phyloP scores from a whole-genome alignment of 2,797 vertebrate species.

The Enteromius mattozi region DNA sequence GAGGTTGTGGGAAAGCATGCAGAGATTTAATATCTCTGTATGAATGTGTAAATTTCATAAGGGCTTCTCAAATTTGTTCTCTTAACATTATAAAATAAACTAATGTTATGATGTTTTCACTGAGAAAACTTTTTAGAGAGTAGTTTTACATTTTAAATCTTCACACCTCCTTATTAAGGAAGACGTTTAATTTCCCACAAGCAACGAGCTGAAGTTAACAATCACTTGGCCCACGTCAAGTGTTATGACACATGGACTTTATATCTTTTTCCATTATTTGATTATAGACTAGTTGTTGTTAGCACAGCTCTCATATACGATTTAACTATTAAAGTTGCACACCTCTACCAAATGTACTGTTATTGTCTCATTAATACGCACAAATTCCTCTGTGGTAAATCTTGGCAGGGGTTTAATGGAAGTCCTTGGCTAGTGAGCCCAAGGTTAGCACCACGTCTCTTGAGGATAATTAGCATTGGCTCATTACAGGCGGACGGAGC shows the following conservation, averaged over 20 bases:
- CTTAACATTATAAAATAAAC: neutral
- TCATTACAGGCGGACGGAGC: slow-evolving; percentile 58
- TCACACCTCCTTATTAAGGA: neutral
- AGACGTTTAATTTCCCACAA: neutral
- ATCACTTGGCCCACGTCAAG: neutral
- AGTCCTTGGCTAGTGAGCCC: slow-evolving; percentile 62
- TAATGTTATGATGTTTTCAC: neutral
- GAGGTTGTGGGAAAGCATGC: slow-evolving; percentile 14
- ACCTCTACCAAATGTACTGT: slow-evolving; percentile 46
- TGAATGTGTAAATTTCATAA: neutral
- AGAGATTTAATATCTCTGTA: neutral
- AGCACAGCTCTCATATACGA: slow-evolving; percentile 13
- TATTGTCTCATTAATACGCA: slow-evolving; percentile 62
- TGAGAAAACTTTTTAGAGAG: neutral
- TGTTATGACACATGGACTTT: slow-evolving; percentile 8
- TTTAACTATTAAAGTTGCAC: neutral
- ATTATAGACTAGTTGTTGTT: slow-evolving; percentile 16
- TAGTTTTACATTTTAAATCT: neutral
- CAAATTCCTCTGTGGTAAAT: slow-evolving; percentile 50
- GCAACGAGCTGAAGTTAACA: slow-evolving; percentile 19
- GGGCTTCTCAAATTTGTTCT: neutral
- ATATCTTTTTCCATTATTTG: neutral
- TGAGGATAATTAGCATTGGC: slow-evolving; percentile 62
- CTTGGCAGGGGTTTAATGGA: slow-evolving; percentile 53
- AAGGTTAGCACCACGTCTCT: slow-evolving; percentile 57